A percentile compares a stretch with the other conserved stretches of the same genome.
These are phyloP conservation scores for Andrena marginata DNA, from an alignment of 2,888 invertebrate species.

Conservation along the genomic window DNA sequence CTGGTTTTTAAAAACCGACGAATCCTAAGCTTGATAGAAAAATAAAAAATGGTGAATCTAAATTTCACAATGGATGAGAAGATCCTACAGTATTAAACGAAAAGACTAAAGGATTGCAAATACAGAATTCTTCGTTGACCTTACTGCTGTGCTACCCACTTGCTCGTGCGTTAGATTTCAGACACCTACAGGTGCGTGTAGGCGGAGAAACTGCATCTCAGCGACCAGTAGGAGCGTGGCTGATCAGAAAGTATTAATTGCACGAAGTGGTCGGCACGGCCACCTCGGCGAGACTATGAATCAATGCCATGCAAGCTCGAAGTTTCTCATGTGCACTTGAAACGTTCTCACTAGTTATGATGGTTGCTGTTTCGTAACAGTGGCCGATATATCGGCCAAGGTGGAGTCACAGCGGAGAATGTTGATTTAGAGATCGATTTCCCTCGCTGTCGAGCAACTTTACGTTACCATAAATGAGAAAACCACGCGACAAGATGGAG, in stretches of 20 bases:
- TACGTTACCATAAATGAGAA: constrained; percentile 35
- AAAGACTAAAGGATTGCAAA: too few relatives aligned
- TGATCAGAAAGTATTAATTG: constrained; percentile 17
- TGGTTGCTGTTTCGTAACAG: constrained; percentile 35
- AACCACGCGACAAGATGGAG: constrained; percentile 30
- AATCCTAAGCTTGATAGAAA: too few relatives aligned
- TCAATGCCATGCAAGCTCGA: constrained; percentile 5
- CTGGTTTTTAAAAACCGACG: too few relatives aligned
- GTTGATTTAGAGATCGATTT: constrained; percentile 53
- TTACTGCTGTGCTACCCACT: too few relatives aligned
- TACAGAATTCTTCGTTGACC: too few relatives aligned
- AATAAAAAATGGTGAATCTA: too few relatives aligned
- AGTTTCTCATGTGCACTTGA: constrained; percentile 19
- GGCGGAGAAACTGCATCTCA: neutral
- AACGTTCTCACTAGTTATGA: constrained; percentile 22
- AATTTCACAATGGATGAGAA: too few relatives aligned
- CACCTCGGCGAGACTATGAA: constrained; percentile 2
- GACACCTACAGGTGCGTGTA: neutral
- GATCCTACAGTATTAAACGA: too few relatives aligned
- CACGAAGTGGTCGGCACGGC: constrained; percentile 2
- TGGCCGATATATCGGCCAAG: constrained; percentile 53
- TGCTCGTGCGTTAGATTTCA: too few relatives aligned
- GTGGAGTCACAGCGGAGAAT: constrained; percentile 24
- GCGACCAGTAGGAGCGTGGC: neutral
- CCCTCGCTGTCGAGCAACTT: constrained; percentile 1